Percentiles rank a stretch among this genome's conserved stretches.
phyloP scores from a whole-genome alignment of 2,797 vertebrate genomes.

The Anguilla megastoma region DNA sequence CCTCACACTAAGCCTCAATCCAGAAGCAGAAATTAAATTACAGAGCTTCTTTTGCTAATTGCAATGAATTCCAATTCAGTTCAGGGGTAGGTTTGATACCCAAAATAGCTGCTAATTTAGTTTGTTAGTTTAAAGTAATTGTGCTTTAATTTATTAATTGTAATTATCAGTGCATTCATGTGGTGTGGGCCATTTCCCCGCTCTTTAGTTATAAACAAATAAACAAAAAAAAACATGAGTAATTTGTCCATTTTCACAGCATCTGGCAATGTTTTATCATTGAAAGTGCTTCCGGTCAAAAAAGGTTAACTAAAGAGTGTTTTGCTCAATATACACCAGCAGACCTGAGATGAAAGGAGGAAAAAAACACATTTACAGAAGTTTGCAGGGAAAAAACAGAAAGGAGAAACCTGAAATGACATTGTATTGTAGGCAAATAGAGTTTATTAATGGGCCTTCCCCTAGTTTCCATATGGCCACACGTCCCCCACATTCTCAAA shows the following conservation, averaged over 20 bases:
- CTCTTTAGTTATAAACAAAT: neutral
- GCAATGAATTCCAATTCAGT: neutral
- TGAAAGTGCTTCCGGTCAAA: neutral
- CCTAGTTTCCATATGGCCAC: conserved; percentile 38
- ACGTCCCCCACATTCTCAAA: conserved; percentile 37
- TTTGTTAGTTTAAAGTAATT: neutral
- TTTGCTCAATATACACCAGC: neutral
- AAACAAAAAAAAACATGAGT: neutral
- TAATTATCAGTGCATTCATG: neutral
- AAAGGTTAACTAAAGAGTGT: conserved; percentile 18
- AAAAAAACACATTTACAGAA: conserved; percentile 16
- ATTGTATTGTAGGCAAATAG: conserved; percentile 36
- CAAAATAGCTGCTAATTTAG: neutral
- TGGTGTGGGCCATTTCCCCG: neutral
- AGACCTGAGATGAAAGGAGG: conserved; percentile 1
- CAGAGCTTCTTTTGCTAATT: neutral
- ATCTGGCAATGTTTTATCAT: conserved; percentile 9
- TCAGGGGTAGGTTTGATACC: neutral
- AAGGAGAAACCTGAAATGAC: conserved; percentile 18
- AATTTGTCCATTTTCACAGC: neutral
- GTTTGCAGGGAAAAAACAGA: conserved; percentile 15
- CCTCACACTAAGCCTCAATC: neutral
- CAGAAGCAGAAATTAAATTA: neutral
- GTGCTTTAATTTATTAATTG: neutral
- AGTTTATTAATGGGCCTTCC: conserved; percentile 36